Conservation (phyloP, 2,797 vertebrate species). For the Spinibarbus caldwelli region DNA sequence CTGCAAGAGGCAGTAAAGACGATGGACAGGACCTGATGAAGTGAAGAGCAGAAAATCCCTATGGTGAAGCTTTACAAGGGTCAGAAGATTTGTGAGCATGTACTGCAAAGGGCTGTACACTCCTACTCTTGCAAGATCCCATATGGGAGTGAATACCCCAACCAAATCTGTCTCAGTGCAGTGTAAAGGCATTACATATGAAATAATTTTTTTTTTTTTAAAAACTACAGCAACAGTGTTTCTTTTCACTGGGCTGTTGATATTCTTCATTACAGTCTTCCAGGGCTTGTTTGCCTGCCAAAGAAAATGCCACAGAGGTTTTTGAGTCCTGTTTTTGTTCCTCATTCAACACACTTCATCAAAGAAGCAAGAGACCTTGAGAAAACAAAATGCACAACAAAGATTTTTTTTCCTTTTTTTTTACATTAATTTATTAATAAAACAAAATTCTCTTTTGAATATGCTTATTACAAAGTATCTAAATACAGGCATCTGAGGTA, state of each 20-base stretch:
- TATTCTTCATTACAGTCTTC: slow-evolving; percentile 13
- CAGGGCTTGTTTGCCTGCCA: slow-evolving; percentile 37
- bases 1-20: slow-evolving; percentile 30
- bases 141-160: not conserved
- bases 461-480: slow-evolving; percentile 79
- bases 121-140: not conserved
- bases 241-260: slow-evolving; percentile 1
- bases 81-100: not conserved
- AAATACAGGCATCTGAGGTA: slow-evolving; percentile 86
- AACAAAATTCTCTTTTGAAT: slow-evolving; percentile 64
- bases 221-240: too few species aligned
- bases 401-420: too few species aligned
- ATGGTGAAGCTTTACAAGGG: slow-evolving; percentile 8
- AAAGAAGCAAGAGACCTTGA: not conserved
- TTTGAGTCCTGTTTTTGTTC: slow-evolving; percentile 22
- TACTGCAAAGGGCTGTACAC: not conserved
- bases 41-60: not conserved
- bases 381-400: slow-evolving; percentile 33
- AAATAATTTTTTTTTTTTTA: too few species aligned
- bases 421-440: slow-evolving; percentile 75
- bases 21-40: not conserved
- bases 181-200: slow-evolving; percentile 20
- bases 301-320: slow-evolving; percentile 37
- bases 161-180: slow-evolving; percentile 5
- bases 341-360: not conserved